Evolutionary conservation across 2,113 vertebrate genomes (phyloP).

Genomic region (Anoplopoma fimbria): DNA sequence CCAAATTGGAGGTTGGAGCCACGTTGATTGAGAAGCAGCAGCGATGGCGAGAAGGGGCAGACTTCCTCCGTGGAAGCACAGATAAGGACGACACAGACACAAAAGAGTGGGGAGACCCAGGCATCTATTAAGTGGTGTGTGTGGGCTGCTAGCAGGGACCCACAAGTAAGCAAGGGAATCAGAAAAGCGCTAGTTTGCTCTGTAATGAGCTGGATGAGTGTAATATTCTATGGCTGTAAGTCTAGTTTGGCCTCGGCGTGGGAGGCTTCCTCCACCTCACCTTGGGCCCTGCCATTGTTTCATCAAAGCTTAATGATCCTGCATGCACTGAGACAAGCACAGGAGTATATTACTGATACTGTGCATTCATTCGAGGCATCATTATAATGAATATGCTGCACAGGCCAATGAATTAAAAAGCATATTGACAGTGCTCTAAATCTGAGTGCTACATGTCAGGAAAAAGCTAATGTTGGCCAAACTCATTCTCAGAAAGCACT

Average conservation of each 20-base stretch:
- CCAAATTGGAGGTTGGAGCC: conserved; percentile 73
- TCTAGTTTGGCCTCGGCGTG: conserved; percentile 51
- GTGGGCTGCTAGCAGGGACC: conserved; percentile 25
- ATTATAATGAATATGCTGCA: conserved; percentile 64
- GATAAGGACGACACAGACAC: conserved; percentile 68
- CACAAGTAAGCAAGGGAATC: conserved; percentile 50
- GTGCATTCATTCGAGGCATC: conserved; percentile 44
- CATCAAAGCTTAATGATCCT: conserved; percentile 70
- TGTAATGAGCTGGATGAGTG: conserved; percentile 73
- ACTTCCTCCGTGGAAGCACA: conserved; percentile 54
- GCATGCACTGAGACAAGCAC: conserved; percentile 48
- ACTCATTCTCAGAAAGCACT: background rate
- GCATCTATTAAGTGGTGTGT: conserved; percentile 59
- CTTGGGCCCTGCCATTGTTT: conserved; percentile 62
- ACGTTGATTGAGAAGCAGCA: conserved; percentile 69
- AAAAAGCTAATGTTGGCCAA: conserved; percentile 9
- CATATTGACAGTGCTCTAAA: conserved; percentile 33
- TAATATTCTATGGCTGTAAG: conserved; percentile 50
- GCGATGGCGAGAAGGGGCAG: conserved; percentile 53
- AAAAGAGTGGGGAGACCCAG: conserved; percentile 57
- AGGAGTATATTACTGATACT: conserved; percentile 53
- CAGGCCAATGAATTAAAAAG: conserved; percentile 27
- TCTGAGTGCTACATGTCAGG: conserved; percentile 12
- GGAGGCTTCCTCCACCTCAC: conserved; percentile 62
- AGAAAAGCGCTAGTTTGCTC: conserved; percentile 43